Evolutionary conservation across 2,113 vertebrate genomes (phyloP).

Genomic region (Acanthochromis polyacanthus): DNA sequence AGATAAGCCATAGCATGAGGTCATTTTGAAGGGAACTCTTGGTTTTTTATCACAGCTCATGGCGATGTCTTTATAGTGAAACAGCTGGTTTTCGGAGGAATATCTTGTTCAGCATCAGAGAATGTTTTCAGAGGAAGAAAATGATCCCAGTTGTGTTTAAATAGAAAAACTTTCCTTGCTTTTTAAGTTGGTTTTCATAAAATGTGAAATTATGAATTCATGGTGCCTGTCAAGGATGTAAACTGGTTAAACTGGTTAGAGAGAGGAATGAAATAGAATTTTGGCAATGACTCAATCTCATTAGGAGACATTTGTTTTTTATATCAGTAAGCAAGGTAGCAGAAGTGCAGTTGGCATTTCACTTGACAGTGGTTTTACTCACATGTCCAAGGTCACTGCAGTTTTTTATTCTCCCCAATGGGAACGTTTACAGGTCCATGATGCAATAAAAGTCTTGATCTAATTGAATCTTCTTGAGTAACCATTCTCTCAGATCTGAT

Average conservation of each 20-base stretch:
- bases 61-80: constrained; percentile 36
- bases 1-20: constrained; percentile 69
- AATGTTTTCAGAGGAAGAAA: constrained; percentile 8
- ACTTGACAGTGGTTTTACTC: constrained; percentile 10
- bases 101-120: constrained; percentile 22
- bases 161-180: constrained; percentile 3
- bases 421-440: constrained; percentile 26
- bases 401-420: constrained; percentile 22
- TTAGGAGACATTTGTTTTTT: constrained; percentile 15
- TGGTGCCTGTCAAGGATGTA: constrained; percentile 7
- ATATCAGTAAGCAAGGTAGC: neutral
- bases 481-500: constrained; percentile 41
- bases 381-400: constrained; percentile 19
- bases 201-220: neutral
- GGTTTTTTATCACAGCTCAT: constrained; percentile 47
- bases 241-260: constrained; percentile 22
- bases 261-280: neutral
- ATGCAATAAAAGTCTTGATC: constrained; percentile 32
- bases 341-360: constrained; percentile 4
- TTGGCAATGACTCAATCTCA: constrained; percentile 3
- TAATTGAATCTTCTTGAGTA: constrained; percentile 22
- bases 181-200: neutral
- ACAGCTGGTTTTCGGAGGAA: constrained; percentile 49
- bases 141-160: neutral
- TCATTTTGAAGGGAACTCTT: constrained; percentile 58